Evolutionary conservation across 2,888 invertebrate genomes (phyloP).

Genomic region (Tetranychus piercei): DNA sequence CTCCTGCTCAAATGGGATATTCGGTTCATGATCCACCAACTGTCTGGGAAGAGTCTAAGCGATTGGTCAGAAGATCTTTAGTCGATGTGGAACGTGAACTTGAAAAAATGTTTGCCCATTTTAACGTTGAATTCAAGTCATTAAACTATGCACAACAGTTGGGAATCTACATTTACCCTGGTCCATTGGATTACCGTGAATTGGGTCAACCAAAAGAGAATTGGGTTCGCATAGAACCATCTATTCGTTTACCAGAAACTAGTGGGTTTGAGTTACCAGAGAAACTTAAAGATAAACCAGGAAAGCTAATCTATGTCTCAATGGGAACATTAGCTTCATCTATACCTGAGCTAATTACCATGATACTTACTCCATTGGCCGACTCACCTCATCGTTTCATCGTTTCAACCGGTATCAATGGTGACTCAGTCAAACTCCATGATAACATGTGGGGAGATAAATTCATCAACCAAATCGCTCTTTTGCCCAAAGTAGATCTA

Average conservation of each 20-base stretch:
- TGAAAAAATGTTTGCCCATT: too few relatives aligned
- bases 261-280: constrained; percentile 12
- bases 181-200: constrained; percentile 6
- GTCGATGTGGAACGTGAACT: too few relatives aligned
- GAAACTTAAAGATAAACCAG: constrained; percentile 7
- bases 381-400: constrained; percentile 12
- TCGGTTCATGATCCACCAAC: background rate
- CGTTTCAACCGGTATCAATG: constrained; percentile 4
- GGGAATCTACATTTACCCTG: constrained; percentile 8
- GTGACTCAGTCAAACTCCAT: background rate
- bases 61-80: too few relatives aligned
- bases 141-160: too few relatives aligned
- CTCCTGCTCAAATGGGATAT: background rate
- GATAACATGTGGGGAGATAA: constrained; percentile 15
- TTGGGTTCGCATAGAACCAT: background rate
- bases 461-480: background rate
- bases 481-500: constrained; percentile 8
- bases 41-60: too few relatives aligned
- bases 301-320: constrained; percentile 11
- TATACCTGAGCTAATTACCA: background rate
- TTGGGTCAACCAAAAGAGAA: background rate
- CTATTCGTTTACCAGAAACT: background rate
- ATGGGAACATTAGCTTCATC: constrained; percentile 11
- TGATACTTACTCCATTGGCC: background rate
- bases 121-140: too few relatives aligned